Evolutionary conservation across 2,888 invertebrate genomes (phyloP), one percentile per base, ranked within the genome.

Genomic region (Microdon myrmicae): DNA sequence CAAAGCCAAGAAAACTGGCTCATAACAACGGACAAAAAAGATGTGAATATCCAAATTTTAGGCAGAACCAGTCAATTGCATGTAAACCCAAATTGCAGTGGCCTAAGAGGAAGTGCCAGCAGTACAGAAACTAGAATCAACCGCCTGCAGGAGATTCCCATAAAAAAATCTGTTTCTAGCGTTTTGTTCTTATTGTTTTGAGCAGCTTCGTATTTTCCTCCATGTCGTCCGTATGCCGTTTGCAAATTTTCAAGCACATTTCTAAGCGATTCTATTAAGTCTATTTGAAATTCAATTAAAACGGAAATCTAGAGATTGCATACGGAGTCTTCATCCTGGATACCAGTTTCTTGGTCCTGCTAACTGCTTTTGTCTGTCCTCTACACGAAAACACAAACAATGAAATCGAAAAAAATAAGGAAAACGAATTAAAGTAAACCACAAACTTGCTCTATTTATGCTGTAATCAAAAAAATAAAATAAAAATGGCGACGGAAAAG

Each of bases 231-330:
- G n/a, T 28, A 28, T 37, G 37, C 26, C 37, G 29, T 31, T 54
- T 49, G 9, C 37, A 37, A 39, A 34, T 53, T 53, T 35, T 20
- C 31, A 25, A 31, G 37, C 25, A 35, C 28, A 45, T 48, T 48
- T 48, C 43, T 38, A 55, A 60, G 48, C 43, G 55, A 60, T 48
- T 55, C 54, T 60, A 60, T 60, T 54, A 60, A 55, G 54, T 60
- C 55, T 38, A 48, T 60, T 60, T 55, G 60, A 55, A 60, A 55
- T 60, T 60, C 60, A 60, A 60, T 60, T 60, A 55, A 60, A 60
- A 60, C 54, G 54, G 60, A 54, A 55, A 38, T 37, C 48, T 31
- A 13, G 35, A 43, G 29, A 47, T 31, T 60, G 55, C 55, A 48
- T 55, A 13, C 54, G 48, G 23, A 31, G 54, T 41, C 39, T 54